Evolutionary conservation across 2,888 invertebrate genomes (phyloP).

Genomic region (Leucoma salicis): DNA sequence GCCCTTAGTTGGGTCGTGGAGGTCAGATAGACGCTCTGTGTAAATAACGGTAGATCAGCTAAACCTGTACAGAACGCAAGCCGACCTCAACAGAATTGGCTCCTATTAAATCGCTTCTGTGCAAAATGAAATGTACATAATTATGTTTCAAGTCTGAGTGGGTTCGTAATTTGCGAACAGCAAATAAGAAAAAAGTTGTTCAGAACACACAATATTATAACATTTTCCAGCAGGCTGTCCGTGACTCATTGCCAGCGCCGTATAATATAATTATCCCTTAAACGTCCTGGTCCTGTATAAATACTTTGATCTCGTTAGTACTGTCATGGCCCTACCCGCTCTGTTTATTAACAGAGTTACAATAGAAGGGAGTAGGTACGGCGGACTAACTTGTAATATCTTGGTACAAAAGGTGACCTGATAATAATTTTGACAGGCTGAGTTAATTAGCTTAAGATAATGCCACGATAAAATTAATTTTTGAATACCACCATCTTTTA

Average conservation of each 20-base stretch:
- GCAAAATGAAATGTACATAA: not conserved
- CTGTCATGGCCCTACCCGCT: constrained; percentile 29
- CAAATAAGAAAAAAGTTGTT: not conserved
- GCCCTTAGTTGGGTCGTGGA: too few species aligned
- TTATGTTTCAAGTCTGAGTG: not conserved
- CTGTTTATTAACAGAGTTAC: constrained; percentile 43
- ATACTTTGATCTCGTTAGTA: constrained; percentile 60
- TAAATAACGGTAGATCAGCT: too few species aligned
- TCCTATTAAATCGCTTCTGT: too few species aligned
- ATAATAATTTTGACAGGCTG: constrained; percentile 3
- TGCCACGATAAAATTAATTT: too few species aligned
- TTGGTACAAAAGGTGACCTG: constrained; percentile 14
- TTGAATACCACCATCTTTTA: too few species aligned
- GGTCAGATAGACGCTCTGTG: too few species aligned
- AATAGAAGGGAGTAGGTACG: constrained; percentile 21
- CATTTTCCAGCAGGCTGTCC: not conserved
- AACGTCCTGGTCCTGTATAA: constrained; percentile 57
- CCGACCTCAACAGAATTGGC: too few species aligned
- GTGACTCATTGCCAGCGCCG: not conserved
- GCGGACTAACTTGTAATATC: constrained; percentile 8
- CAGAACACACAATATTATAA: not conserved
- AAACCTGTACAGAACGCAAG: too few species aligned
- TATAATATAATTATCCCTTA: constrained; percentile 13
- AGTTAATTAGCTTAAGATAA: too few species aligned
- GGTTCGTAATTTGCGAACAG: not conserved